Conservation (phyloP, 2,797 vertebrate genomes). For the Oophaga sylvatica region DNA sequence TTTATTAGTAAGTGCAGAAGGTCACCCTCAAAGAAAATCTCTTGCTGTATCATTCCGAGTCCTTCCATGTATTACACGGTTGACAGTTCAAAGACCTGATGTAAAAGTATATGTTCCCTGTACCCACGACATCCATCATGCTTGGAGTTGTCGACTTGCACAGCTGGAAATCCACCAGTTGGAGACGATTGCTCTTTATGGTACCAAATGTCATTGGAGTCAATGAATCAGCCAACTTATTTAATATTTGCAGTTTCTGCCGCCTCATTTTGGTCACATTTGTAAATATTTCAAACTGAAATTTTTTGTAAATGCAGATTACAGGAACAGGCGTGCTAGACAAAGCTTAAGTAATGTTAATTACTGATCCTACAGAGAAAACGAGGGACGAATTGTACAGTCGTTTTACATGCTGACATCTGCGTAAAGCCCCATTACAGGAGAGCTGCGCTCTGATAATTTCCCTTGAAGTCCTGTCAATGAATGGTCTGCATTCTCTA, state of each 20-base stretch:
- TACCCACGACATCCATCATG: background rate
- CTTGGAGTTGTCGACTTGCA: background rate
- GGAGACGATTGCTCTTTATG: background rate
- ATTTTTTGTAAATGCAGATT: slow-evolving; percentile 3
- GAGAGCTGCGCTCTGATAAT: background rate
- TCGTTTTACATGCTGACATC: slow-evolving; percentile 9
- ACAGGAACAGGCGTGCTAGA: slow-evolving; percentile 13
- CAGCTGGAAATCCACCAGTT: background rate
- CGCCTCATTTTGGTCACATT: background rate
- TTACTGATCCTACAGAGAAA: slow-evolving; percentile 1
- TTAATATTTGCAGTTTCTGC: background rate
- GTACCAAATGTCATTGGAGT: background rate
- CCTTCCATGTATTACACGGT: too few species aligned
- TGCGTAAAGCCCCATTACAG: slow-evolving; percentile 23
- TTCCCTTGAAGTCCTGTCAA: background rate
- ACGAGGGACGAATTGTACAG: slow-evolving; percentile 17
- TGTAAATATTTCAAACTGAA: background rate
- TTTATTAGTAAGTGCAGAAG: too few species aligned
- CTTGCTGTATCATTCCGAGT: too few species aligned
- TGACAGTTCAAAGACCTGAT: too few species aligned
- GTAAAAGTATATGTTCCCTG: too few species aligned
- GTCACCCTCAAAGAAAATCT: too few species aligned
- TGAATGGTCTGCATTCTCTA: background rate
- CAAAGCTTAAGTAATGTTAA: slow-evolving; percentile 17
- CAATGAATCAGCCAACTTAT: background rate